Percentiles rank a stretch among this genome's conserved stretches.
phyloP scores from a whole-genome alignment of 2,888 invertebrate species.

The Pimpla rufipes region DNA sequence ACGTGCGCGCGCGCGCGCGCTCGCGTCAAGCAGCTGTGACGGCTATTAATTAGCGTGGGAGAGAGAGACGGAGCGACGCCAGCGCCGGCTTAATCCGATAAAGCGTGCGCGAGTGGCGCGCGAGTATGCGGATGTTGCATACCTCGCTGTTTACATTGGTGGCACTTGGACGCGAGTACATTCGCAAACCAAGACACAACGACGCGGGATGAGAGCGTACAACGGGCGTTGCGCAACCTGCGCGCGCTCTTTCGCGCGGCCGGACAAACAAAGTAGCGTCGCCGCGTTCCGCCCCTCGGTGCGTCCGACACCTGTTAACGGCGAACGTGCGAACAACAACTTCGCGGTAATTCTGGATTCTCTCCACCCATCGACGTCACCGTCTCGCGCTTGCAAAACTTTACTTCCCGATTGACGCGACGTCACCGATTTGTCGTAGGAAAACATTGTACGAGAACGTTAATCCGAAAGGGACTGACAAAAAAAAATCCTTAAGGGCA shows the following conservation, averaged over 20 bases:
- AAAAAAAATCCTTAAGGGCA: too few relatives aligned
- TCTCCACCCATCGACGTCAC: too few relatives aligned
- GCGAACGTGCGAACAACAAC: too few relatives aligned
- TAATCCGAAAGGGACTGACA: too few relatives aligned
- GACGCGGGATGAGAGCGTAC: not conserved
- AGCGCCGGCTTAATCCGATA: constrained; percentile 32
- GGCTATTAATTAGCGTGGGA: constrained; percentile 41
- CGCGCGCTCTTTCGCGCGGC: constrained; percentile 4
- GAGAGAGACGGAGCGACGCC: constrained; percentile 24
- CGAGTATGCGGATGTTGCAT: constrained; percentile 65
- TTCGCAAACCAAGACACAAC: not conserved
- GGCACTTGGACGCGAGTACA: constrained; percentile 15
- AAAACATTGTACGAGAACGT: too few relatives aligned
- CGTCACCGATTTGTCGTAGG: too few relatives aligned
- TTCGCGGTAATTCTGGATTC: too few relatives aligned
- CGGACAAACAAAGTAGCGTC: constrained; percentile 36
- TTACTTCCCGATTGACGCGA: too few relatives aligned
- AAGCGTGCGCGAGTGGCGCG: constrained; percentile 28
- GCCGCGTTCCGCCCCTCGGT: too few relatives aligned
- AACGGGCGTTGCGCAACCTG: constrained; percentile 26
- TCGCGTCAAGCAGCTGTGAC: constrained; percentile 9
- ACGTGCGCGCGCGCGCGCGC: constrained; percentile 24
- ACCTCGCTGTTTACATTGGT: constrained; percentile 39
- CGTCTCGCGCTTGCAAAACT: too few relatives aligned
- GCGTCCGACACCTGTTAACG: not conserved